phyloP scores from a whole-genome alignment of 92 coral and sea anemone species.

The Nematostella vectensis region DNA sequence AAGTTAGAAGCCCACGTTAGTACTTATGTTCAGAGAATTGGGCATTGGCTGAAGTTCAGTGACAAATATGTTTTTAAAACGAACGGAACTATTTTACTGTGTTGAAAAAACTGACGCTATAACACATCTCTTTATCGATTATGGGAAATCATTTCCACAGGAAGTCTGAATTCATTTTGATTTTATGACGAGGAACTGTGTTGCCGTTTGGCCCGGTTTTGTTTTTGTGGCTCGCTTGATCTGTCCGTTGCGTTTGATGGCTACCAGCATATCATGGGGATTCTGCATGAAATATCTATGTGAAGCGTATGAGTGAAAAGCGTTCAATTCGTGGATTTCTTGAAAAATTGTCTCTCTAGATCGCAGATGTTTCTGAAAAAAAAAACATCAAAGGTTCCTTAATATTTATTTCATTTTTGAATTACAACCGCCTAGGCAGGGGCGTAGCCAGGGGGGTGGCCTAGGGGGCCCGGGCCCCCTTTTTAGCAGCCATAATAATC shows the following conservation, averaged over 20 bases:
- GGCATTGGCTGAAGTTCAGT: no score
- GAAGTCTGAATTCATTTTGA: constrained; percentile 1
- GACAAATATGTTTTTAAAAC: no score
- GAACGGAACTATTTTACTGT: no score
- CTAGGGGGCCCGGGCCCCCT: not conserved
- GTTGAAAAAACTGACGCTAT: no score
- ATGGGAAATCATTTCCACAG: not conserved
- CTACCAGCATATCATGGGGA: constrained; percentile 87
- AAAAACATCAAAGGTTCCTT: constrained; percentile 1
- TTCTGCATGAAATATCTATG: constrained; percentile 52
- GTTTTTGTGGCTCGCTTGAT: constrained; percentile 83
- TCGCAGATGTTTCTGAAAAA: constrained; percentile 48
- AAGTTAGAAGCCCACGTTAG: no score
- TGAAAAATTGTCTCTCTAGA: constrained; percentile 69
- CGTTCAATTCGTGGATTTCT: constrained; percentile 87
- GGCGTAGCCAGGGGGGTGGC: not conserved
- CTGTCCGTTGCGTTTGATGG: constrained; percentile 74
- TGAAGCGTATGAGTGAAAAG: constrained; percentile 89
- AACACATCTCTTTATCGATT: not conserved
- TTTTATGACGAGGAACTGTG: constrained; percentile 84
- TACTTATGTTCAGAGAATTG: no score
- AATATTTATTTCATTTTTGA: no score
- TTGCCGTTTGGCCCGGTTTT: constrained; percentile 73
- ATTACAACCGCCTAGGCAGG: no score
- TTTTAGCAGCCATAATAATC: no score